Conservation (phyloP, 2,113 vertebrate species). For the Apeltes quadracus region DNA sequence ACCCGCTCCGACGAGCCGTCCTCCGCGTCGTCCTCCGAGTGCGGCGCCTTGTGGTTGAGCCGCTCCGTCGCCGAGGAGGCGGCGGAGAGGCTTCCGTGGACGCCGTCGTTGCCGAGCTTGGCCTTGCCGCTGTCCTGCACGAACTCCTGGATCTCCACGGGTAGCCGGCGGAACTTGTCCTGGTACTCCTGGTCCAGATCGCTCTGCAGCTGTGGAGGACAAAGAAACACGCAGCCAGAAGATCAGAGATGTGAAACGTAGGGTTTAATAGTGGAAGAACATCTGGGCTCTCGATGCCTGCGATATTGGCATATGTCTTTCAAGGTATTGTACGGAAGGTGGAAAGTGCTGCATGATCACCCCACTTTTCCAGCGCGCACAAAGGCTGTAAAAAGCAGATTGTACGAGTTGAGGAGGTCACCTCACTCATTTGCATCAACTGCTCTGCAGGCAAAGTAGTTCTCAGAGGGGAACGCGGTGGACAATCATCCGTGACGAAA, state of each 20-base stretch:
- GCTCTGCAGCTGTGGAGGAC: constrained; percentile 86
- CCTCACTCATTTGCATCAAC: constrained; percentile 1
- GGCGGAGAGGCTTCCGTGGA: constrained; percentile 68
- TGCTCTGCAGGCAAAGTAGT: constrained; percentile 5
- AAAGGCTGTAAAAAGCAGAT: background rate
- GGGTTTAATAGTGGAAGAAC: background rate
- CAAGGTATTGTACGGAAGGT: background rate
- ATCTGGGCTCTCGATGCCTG: background rate
- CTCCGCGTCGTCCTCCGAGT: constrained; percentile 87
- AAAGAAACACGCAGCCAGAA: background rate
- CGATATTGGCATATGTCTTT: background rate
- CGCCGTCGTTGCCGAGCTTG: constrained; percentile 83
- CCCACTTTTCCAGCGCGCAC: background rate
- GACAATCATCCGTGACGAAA: background rate
- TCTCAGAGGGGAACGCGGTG: background rate
- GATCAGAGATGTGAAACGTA: background rate
- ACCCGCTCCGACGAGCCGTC: constrained; percentile 86
- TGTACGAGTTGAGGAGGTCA: background rate
- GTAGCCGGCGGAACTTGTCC: constrained; percentile 97
- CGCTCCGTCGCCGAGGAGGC: constrained; percentile 82
- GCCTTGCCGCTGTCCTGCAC: constrained; percentile 96
- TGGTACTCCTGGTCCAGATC: constrained; percentile 98
- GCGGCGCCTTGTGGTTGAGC: constrained; percentile 86
- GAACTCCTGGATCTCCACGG: constrained; percentile 97
- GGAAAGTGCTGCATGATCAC: background rate